Evolutionary conservation across 2,888 invertebrate species (phyloP).

Genomic region (Monoplex corrugatus): DNA sequence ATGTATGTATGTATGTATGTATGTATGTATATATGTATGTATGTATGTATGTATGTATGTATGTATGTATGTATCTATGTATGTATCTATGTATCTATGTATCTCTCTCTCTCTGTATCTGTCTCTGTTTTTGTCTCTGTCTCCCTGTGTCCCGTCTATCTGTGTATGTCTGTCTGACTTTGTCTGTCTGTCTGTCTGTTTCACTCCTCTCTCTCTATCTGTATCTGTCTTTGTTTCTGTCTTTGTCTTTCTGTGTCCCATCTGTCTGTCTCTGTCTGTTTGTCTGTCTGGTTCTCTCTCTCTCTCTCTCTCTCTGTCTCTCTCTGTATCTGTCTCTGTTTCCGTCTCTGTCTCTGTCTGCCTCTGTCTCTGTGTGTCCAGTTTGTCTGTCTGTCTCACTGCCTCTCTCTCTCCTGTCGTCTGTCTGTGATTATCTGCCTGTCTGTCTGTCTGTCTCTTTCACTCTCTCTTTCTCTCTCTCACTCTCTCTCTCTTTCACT

Average conservation of each 20-base stretch:
- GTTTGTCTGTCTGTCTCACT: neutral
- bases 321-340: neutral
- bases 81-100: neutral
- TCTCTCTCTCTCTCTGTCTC: neutral
- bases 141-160: neutral
- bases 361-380: too few species aligned
- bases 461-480: neutral
- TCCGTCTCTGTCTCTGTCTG: too few species aligned
- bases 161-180: neutral
- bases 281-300: neutral
- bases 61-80: too few species aligned
- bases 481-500: neutral
- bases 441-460: neutral
- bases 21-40: too few species aligned
- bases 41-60: too few species aligned
- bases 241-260: neutral
- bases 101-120: slow-evolving; percentile 5
- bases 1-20: too few species aligned
- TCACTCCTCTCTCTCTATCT: neutral
- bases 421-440: neutral
- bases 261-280: neutral
- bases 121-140: neutral
- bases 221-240: neutral
- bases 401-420: neutral
- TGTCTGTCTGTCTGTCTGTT: neutral